Conservation (phyloP, 2,888 invertebrate genomes). For the Subacronicta megacephala region DNA sequence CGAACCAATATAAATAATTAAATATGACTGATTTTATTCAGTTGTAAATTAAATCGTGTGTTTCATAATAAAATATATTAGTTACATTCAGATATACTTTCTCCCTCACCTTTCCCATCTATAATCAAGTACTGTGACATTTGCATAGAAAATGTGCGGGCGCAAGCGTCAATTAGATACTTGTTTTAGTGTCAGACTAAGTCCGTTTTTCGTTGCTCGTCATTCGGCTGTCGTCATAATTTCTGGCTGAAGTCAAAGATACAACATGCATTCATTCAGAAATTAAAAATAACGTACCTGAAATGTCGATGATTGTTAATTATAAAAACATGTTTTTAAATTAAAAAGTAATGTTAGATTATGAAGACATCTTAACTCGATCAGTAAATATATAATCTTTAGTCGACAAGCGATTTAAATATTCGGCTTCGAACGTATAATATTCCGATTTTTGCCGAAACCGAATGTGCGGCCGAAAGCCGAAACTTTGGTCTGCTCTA, state of each 20-base stretch:
- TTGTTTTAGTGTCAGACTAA: neutral
- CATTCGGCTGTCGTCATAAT: neutral
- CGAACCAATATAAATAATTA: conserved; percentile 2
- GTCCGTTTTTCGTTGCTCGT: neutral
- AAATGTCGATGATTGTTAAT: no score
- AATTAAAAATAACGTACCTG: no score
- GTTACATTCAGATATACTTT: conserved; percentile 32
- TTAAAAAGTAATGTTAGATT: no score
- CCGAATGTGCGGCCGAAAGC: neutral
- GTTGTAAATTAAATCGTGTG: conserved; percentile 9
- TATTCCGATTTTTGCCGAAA: neutral
- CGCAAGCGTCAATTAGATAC: conserved; percentile 10
- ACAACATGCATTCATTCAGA: no score
- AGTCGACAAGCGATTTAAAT: no score
- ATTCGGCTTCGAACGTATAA: no score
- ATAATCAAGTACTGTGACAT: conserved; percentile 29
- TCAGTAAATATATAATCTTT: no score
- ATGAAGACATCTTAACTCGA: no score
- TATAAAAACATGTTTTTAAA: no score
- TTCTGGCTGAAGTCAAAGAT: neutral
- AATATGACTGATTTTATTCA: conserved; percentile 18
- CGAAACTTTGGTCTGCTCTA: neutral
- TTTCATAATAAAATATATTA: conserved; percentile 18
- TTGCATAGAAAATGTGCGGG: conserved; percentile 32
- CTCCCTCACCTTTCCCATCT: conserved; percentile 10